Evolutionary conservation across 2,113 vertebrate species (phyloP), one percentile per base, ranked within the genome.

Genomic region (Mormoops blainvillei): DNA sequence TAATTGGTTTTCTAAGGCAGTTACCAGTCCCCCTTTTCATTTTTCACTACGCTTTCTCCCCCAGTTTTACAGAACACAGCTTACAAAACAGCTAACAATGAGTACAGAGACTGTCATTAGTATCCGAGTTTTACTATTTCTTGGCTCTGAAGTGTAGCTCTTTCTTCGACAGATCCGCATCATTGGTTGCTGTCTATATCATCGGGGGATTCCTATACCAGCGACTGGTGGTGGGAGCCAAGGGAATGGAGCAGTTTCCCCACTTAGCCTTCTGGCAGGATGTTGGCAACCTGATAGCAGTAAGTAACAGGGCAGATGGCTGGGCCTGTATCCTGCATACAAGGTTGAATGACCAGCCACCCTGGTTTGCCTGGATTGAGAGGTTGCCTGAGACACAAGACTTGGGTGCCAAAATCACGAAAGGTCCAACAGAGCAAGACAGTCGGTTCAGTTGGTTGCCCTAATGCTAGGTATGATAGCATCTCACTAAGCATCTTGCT

Each of bases 231-330:
- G 99, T 99, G 24, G 99, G 99, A 94, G 99, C 99, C 77, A 99
- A 99, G 96, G 99, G 99, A 52, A 98, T 99, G 98, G 99, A 99
- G 70, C 99, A 99, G 83, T 99, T 99, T 85, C 99, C 99, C 24
- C 99, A 99, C 97, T 98, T 99, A 78, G 98, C 99, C 93, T 99
- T 99, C 97, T 99, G 99, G 99, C 98, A 99, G 93, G 99, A 99
- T 94, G 95, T 99, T 74, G 99, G 99, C 93, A 99, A 99, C 97
- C 97, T 99, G 86, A 96, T 99, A 92, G 99, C 99, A 41, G 99
- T 99, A 98, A 99, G 99, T 98, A 93, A 45, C 26, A 90, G 87
- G 80, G 22, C 65, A 56, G 43, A 41, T 63, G 56, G 70, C 36
- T 43, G 8, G 48, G 83, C 58, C 12, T 61, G 3, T 45, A 56